Evolutionary conservation across 2,797 vertebrate species (phyloP).

Genomic region (Amniataba percoides): DNA sequence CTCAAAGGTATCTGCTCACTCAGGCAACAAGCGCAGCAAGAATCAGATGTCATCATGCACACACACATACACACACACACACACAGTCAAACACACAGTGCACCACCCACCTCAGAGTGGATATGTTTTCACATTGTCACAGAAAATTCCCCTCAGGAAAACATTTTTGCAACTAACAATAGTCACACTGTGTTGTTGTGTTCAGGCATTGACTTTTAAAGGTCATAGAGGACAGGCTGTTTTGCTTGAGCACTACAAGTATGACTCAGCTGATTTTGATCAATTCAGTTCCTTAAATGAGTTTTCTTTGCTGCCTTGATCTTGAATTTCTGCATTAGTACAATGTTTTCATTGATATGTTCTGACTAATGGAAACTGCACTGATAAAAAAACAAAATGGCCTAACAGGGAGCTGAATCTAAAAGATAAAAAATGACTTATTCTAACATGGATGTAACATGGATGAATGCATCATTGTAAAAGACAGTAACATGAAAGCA

Average conservation of each 20-base stretch:
- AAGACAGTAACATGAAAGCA: not conserved
- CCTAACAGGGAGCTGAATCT: not conserved
- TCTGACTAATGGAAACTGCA: not conserved
- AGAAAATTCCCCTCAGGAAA: conserved; percentile 30
- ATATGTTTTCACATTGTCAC: conserved; percentile 37
- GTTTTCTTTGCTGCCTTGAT: conserved; percentile 21
- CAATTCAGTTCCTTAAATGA: conserved; percentile 16
- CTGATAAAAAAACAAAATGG: not conserved
- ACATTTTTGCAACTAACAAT: conserved; percentile 44
- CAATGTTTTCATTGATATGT: conserved; percentile 1
- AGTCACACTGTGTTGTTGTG: conserved; percentile 38
- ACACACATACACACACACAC: conserved; percentile 9
- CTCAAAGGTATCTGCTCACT: not conserved
- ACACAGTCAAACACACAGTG: conserved; percentile 1
- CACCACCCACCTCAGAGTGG: not conserved
- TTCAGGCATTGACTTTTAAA: conserved; percentile 15
- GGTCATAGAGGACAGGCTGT: conserved; percentile 53
- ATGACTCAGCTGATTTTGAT: conserved; percentile 65
- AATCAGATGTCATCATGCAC: conserved; percentile 7
- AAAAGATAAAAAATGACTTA: not conserved
- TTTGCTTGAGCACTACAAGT: conserved; percentile 14
- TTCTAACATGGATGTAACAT: not conserved
- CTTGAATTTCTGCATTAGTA: conserved; percentile 34
- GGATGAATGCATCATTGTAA: not conserved
- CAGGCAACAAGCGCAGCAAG: conserved; percentile 11